Evolutionary conservation across 2,888 invertebrate genomes (phyloP).

Genomic region (Deilephila porcellus): DNA sequence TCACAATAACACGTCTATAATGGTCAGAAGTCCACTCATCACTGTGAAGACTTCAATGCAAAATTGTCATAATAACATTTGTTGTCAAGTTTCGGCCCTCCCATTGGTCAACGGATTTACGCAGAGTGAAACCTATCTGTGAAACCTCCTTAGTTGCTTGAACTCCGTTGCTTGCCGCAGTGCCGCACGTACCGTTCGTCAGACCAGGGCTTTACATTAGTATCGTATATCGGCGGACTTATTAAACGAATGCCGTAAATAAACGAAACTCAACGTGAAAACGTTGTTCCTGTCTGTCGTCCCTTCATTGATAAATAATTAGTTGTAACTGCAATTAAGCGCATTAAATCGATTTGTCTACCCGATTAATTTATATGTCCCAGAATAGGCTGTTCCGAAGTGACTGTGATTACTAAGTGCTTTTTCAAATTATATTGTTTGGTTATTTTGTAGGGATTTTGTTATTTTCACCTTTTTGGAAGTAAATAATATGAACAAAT

Average conservation of each 20-base stretch:
- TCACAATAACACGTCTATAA: too few species aligned
- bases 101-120: too few species aligned
- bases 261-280: constrained; percentile 38
- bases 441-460: not conserved
- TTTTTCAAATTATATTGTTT: not conserved
- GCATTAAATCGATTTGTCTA: constrained; percentile 29
- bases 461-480: not conserved
- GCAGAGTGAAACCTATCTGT: too few species aligned
- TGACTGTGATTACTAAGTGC: not conserved
- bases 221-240: constrained; percentile 3
- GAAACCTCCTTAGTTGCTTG: too few species aligned
- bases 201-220: too few species aligned
- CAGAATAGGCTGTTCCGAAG: not conserved
- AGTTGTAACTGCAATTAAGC: constrained; percentile 32
- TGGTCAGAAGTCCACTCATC: too few species aligned
- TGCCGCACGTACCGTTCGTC: too few species aligned
- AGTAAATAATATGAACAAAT: too few species aligned
- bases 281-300: constrained; percentile 39
- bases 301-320: constrained; percentile 40
- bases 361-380: constrained; percentile 24
- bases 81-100: too few species aligned
- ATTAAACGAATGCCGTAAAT: constrained; percentile 33
- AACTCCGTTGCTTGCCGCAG: too few species aligned
- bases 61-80: too few species aligned
- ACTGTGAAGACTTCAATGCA: too few species aligned